Evolutionary conservation across 2,797 vertebrate species (phyloP).

Genomic region (Alfaro cultratus): DNA sequence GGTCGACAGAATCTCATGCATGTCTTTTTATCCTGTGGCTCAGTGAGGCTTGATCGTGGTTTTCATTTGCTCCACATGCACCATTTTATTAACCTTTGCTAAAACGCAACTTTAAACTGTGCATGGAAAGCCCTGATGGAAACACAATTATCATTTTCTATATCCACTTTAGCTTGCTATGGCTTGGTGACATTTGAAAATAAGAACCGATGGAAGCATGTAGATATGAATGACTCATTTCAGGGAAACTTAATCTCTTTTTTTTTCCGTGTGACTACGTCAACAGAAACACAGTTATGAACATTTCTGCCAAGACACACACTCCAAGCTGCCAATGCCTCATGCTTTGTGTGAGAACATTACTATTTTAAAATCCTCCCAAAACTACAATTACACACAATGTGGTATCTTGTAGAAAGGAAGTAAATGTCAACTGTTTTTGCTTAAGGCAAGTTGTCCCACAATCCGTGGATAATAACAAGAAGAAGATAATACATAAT

Average conservation of each 20-base stretch:
- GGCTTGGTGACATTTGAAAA: not conserved
- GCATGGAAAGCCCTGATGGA: not conserved
- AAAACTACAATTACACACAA: not conserved
- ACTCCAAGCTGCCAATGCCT: not conserved
- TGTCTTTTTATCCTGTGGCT: not conserved
- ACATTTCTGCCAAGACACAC: conserved; percentile 1
- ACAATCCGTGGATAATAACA: not conserved
- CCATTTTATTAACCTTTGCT: not conserved
- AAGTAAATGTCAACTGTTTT: not conserved
- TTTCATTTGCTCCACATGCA: not conserved
- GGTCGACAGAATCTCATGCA: not conserved
- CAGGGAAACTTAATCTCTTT: not conserved
- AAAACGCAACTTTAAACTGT: not conserved
- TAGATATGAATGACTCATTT: conserved; percentile 5
- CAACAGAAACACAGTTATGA: not conserved
- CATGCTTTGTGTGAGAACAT: not conserved
- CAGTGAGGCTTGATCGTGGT: not conserved
- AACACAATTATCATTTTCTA: not conserved
- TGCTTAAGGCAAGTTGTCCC: not conserved
- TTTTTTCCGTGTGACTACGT: not conserved
- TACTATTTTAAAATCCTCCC: not conserved
- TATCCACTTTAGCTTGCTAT: not conserved
- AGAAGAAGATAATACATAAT: not conserved
- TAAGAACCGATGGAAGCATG: not conserved
- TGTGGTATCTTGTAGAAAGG: not conserved